Conservation (phyloP, 2,888 invertebrate genomes). For the Drosophila seclusa region DNA sequence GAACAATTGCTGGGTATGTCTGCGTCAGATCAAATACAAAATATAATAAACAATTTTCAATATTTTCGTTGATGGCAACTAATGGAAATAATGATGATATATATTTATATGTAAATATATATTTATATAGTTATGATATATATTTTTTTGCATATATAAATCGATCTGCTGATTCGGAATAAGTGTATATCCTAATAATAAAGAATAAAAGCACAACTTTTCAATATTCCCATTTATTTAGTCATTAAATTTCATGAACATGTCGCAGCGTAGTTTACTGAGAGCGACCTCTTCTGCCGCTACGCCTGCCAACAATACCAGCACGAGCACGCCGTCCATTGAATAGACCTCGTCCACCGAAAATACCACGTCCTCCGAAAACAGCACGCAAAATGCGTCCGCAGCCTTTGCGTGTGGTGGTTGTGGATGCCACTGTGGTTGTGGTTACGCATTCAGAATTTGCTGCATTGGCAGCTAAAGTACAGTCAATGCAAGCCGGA, state of each 20-base stretch:
- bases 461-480: neutral
- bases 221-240: neutral
- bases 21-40: no score
- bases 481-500: conserved; percentile 17
- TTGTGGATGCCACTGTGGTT: neutral
- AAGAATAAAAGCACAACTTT: neutral
- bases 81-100: no score
- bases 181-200: neutral
- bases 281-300: neutral
- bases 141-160: no score
- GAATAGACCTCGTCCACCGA: neutral
- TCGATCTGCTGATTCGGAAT: neutral
- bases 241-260: neutral
- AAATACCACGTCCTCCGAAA: neutral
- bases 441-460: conserved; percentile 12
- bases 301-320: neutral
- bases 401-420: no score
- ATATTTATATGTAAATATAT: no score
- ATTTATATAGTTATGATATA: no score
- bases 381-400: neutral
- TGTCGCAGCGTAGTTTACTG: neutral
- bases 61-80: no score
- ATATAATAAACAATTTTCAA: no score
- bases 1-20: no score
- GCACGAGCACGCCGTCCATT: neutral